A percentile compares a stretch with the other conserved stretches of the same genome.
These are phyloP conservation scores for Pipistrellus nathusii DNA, from an alignment of 2,797 vertebrate genomes.

Conservation along the genomic window DNA sequence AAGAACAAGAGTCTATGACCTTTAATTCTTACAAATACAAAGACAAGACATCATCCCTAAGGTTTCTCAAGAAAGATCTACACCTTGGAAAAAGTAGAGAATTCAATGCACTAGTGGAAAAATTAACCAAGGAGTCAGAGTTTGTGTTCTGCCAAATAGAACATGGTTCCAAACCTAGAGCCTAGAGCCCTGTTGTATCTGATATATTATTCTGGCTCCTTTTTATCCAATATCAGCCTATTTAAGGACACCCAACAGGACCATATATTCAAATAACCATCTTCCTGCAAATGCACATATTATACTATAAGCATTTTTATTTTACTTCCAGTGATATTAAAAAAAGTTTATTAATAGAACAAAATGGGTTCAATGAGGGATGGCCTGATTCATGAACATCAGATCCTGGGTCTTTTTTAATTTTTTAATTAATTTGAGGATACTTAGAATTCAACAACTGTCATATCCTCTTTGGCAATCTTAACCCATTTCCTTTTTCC, in stretches of 20 bases:
- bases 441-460: not conserved
- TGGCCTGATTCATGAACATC: not conserved
- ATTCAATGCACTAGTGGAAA: constrained; percentile 53
- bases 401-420: not conserved
- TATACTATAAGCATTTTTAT: constrained; percentile 31
- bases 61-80: constrained; percentile 42
- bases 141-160: constrained; percentile 65
- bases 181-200: constrained; percentile 24
- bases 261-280: not conserved
- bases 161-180: not conserved
- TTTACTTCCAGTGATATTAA: not conserved
- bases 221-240: not conserved
- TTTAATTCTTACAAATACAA: not conserved
- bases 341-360: constrained; percentile 13
- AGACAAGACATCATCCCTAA: constrained; percentile 26
- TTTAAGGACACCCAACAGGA: not conserved
- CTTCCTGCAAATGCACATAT: not conserved
- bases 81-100: constrained; percentile 23
- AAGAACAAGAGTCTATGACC: constrained; percentile 6
- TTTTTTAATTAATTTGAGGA: not conserved
- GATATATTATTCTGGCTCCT: constrained; percentile 46
- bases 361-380: not conserved
- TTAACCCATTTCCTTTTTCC: not conserved
- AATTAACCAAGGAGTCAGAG: constrained; percentile 41
- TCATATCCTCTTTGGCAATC: not conserved